These are phyloP conservation scores for Enoplosus armatus DNA, from an alignment of 2,797 vertebrate species.

Conservation along the genomic window DNA sequence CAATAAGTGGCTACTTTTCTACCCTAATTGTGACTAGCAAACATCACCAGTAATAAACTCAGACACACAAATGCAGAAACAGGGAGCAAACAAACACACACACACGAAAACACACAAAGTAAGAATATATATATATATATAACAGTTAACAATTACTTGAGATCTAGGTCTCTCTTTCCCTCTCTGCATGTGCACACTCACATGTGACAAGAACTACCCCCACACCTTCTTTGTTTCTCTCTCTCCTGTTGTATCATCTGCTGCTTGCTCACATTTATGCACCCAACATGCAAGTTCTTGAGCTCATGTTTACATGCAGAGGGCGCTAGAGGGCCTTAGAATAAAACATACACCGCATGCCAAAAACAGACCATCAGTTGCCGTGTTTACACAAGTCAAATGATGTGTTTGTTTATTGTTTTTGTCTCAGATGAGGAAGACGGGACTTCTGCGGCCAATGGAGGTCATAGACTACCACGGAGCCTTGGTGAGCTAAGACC, in stretches of 20 bases:
- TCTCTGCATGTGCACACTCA: not conserved
- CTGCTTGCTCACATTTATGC: not conserved
- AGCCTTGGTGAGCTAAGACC: slow-evolving; percentile 82
- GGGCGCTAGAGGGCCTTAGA: slow-evolving; percentile 33
- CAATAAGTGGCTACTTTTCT: slow-evolving; percentile 18
- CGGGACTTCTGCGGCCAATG: slow-evolving; percentile 62
- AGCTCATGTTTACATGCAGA: slow-evolving; percentile 34
- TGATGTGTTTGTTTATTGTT: slow-evolving; percentile 50
- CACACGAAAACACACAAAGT: slow-evolving; percentile 1
- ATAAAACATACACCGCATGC: not conserved
- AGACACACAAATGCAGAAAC: slow-evolving; percentile 12
- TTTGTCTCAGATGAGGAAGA: slow-evolving; percentile 79
- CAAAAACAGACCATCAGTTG: not conserved
- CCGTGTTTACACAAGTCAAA: slow-evolving; percentile 25
- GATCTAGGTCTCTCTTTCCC: not conserved
- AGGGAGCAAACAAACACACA: not conserved
- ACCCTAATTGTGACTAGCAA: slow-evolving; percentile 39
- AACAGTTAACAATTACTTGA: slow-evolving; percentile 10
- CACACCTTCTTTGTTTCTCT: slow-evolving; percentile 13
- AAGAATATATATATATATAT: too few relatives aligned
- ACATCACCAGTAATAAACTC: slow-evolving; percentile 40
- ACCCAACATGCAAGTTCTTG: not conserved
- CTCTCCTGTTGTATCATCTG: not conserved
- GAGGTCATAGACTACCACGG: slow-evolving; percentile 82
- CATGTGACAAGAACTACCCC: slow-evolving; percentile 11